Percentiles rank a stretch among this genome's conserved stretches.
Evolutionary conservation across 2,888 invertebrate species (phyloP).

Genomic region (Gymnoscelis rufifasciata): DNA sequence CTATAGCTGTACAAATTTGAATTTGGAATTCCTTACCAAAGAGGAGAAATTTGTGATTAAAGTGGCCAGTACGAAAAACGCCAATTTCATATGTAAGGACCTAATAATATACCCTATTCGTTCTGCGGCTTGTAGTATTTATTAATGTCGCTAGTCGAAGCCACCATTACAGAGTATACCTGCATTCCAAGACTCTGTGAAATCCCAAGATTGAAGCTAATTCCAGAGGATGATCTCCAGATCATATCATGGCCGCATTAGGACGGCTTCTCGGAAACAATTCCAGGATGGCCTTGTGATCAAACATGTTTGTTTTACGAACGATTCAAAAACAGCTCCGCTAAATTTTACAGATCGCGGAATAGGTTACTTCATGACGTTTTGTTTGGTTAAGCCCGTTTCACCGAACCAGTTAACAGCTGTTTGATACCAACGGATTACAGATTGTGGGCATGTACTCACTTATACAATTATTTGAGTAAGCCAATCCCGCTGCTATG

Average conservation of each 20-base stretch:
- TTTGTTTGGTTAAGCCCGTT: conserved; percentile 62
- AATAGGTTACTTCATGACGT: conserved; percentile 55
- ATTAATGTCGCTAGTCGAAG: too few species aligned
- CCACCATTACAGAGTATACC: too few species aligned
- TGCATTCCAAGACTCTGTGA: not conserved
- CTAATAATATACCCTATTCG: too few species aligned
- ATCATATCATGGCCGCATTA: conserved; percentile 35
- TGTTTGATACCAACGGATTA: conserved; percentile 41
- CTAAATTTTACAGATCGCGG: conserved; percentile 62
- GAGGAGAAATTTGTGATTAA: too few species aligned
- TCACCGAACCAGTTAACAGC: conserved; percentile 60
- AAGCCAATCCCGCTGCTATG: not conserved
- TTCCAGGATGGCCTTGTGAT: conserved; percentile 62
- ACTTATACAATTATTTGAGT: conserved; percentile 40
- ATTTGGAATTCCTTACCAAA: too few species aligned
- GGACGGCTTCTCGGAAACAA: conserved; percentile 55
- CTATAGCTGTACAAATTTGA: too few species aligned
- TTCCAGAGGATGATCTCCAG: conserved; percentile 41
- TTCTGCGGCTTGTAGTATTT: too few species aligned
- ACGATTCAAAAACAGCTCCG: conserved; percentile 65
- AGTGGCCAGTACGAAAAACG: too few species aligned
- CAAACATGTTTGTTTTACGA: conserved; percentile 68
- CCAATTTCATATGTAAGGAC: too few species aligned
- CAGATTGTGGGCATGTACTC: conserved; percentile 27
- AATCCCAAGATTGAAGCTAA: not conserved